Evolutionary conservation across 1,140 invertebrate species (phyloP).

Genomic region (Bombus waltoni): DNA sequence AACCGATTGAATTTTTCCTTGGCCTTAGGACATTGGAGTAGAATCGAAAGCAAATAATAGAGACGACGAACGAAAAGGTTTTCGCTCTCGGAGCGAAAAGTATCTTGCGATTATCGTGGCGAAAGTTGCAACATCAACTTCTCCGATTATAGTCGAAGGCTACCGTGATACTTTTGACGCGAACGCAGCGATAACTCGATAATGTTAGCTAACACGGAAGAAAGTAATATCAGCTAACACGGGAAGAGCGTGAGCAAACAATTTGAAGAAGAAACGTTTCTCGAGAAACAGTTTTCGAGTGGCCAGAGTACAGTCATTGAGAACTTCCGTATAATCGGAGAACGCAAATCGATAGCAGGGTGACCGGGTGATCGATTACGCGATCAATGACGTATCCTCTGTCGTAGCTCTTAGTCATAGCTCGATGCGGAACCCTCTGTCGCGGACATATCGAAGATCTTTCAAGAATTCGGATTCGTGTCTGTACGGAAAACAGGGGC

Average conservation of each 20-base stretch:
- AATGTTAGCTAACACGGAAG: background rate
- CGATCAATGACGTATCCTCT: background rate
- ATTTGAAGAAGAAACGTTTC: background rate
- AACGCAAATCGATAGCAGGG: background rate
- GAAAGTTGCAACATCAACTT: background rate
- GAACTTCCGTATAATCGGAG: background rate
- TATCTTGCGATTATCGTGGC: background rate
- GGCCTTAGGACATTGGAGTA: background rate
- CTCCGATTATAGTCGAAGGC: background rate
- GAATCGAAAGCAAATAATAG: background rate
- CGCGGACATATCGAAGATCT: constrained; percentile 39
- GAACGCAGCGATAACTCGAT: background rate
- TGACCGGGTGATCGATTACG: background rate
- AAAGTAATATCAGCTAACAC: background rate
- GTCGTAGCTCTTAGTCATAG: background rate
- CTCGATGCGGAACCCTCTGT: constrained; percentile 23
- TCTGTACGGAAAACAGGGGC: constrained; percentile 66
- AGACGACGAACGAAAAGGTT: background rate
- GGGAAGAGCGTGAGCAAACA: background rate
- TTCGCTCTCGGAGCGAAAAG: background rate
- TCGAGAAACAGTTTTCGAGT: background rate
- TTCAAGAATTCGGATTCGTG: constrained; percentile 51
- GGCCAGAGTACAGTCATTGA: constrained; percentile 40
- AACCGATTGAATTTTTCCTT: background rate
- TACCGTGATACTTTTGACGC: background rate